Percentiles rank a stretch among this genome's conserved stretches.
Evolutionary conservation across 2,797 vertebrate species (phyloP).

Genomic region (Psittacula echo): DNA sequence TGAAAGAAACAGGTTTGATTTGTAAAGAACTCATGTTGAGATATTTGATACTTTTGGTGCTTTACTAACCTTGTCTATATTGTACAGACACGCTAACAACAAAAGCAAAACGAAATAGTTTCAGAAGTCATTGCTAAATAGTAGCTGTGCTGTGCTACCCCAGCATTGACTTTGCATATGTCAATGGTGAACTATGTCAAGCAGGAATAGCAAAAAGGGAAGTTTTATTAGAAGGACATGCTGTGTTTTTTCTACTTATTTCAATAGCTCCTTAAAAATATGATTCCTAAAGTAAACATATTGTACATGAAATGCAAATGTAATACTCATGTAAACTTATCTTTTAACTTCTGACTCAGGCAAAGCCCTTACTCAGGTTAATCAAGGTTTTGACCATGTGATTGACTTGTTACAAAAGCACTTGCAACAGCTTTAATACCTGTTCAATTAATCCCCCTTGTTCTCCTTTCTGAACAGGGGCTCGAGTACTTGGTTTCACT

Average conservation of each 20-base stretch:
- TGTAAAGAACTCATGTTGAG: background rate
- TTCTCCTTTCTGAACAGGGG: background rate
- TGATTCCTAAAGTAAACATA: background rate
- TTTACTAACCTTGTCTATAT: background rate
- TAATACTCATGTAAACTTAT: background rate
- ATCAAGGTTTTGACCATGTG: background rate
- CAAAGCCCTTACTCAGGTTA: background rate
- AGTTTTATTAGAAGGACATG: background rate
- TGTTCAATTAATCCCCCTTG: background rate
- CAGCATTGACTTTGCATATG: background rate
- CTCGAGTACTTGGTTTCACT: accelerated
- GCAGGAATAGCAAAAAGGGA: background rate
- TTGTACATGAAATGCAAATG: background rate
- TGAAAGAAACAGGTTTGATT: background rate
- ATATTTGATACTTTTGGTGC: background rate
- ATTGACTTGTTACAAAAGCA: background rate
- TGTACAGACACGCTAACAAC: background rate
- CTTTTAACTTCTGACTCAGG: background rate
- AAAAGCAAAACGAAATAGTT: background rate
- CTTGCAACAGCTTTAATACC: background rate
- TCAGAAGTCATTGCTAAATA: background rate
- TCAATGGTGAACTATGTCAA: background rate
- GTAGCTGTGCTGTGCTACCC: background rate
- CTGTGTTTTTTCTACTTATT: background rate
- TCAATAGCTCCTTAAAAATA: background rate